Evolutionary conservation across 2,797 vertebrate species (phyloP), one percentile per base, ranked within the genome.

Genomic region (Muraenolepis orangiensis): DNA sequence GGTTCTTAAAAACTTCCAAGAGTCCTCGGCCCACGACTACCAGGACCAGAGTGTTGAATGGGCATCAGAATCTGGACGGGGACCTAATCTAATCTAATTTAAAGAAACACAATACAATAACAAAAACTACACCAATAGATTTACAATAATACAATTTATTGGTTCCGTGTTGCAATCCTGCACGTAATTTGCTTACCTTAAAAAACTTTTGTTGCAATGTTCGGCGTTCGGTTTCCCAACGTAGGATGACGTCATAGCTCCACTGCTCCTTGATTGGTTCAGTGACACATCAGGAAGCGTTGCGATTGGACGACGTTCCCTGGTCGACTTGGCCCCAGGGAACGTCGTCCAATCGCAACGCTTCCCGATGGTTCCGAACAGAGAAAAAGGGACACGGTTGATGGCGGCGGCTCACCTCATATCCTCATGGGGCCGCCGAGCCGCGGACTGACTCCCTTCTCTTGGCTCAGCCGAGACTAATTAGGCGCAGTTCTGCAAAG

Each of bases 211-310:
- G 78, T 78, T 84, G 81, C 57, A 1, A 20, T 23, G 28, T 81
- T 88, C 87, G 74, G 23, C 69, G 76, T 83, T 73, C n/a, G n/a
- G 76, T 86, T 91, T 90, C 90, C 90, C 85, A n/a, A 30, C 66
- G 26, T 84, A 12, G 73, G 77, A 69, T 79, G 79, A 89, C 87
- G 73, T 75, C 51, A 73, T 13, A 30, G 8, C 61, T 30, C 75
- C 4, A 38, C 32, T 51, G 14, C 29, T 69, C 78, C 78, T 70
- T 75, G 72, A 94, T 93, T 94, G 92, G 93, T 72, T 85, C 70
- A 74, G 8, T 20, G 0, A 12, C n/a, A 69, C n/a, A 70, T 5
- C n/a, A 71, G 36, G 4, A 6, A 26, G 1, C 4, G 29, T 26
- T 74, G 20, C 82, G 84, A 93, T 92, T 94, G 91, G 92, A 76